Conservation (phyloP, 2,888 invertebrate species). For the Drosophila koepferae region DNA sequence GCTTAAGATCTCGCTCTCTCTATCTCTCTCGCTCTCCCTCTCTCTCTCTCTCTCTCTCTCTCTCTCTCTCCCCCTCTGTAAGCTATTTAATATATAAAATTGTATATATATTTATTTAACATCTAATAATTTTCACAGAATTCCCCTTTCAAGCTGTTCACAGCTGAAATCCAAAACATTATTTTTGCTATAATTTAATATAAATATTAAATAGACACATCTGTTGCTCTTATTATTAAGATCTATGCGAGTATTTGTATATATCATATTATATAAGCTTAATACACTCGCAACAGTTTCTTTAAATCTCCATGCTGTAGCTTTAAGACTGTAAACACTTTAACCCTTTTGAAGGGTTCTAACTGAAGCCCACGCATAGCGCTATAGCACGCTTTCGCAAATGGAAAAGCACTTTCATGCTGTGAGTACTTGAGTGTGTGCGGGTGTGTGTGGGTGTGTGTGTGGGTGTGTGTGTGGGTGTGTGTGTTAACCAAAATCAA, state of each 20-base stretch:
- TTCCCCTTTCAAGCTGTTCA: too few relatives aligned
- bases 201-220: neutral
- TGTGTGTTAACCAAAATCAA: conserved; percentile 68
- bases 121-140: too few relatives aligned
- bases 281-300: neutral
- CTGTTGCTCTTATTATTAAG: neutral
- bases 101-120: too few relatives aligned
- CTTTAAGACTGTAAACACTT: conserved; percentile 18
- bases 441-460: conserved; percentile 11
- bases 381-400: conserved; percentile 26
- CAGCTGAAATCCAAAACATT: neutral
- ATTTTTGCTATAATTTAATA: neutral
- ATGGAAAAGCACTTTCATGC: conserved; percentile 56
- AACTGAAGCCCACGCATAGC: conserved; percentile 11
- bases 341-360: conserved; percentile 6
- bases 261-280: neutral
- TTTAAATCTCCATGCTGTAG: neutral
- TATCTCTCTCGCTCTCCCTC: too few relatives aligned
- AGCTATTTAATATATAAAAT: too few relatives aligned
- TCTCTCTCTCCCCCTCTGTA: too few relatives aligned
- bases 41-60: too few relatives aligned
- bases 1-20: too few relatives aligned
- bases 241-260: neutral
- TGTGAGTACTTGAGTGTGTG: conserved; percentile 10
- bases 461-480: conserved; percentile 18